Conservation (phyloP, 2,113 vertebrate genomes). For the Glaucomys volans region DNA sequence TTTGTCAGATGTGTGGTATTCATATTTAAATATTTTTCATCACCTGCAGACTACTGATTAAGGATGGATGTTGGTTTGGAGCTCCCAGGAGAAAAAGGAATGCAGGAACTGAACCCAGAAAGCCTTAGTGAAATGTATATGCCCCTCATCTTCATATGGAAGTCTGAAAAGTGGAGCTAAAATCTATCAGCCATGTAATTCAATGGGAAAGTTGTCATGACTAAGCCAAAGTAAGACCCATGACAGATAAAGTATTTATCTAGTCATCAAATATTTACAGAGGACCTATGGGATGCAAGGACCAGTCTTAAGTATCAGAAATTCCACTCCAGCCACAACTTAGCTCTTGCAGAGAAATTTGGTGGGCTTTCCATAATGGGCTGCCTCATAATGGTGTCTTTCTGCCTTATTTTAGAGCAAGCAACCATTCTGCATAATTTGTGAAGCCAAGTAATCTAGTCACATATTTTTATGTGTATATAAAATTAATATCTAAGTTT, state of each 20-base stretch:
- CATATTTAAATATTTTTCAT: slow-evolving; percentile 2
- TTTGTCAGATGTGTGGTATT: neutral
- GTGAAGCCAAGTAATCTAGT: neutral
- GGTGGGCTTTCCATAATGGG: neutral
- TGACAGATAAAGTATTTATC: neutral
- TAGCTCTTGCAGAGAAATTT: neutral
- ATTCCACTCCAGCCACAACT: neutral
- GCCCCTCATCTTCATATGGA: neutral
- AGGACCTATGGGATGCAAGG: neutral
- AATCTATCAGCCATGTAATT: neutral
- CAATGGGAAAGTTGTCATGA: neutral
- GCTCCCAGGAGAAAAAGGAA: neutral
- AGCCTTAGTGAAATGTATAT: neutral
- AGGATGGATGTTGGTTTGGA: neutral
- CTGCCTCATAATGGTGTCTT: neutral
- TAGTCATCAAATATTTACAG: neutral
- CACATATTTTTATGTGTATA: neutral
- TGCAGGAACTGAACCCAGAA: neutral
- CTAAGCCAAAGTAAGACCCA: slow-evolving; percentile 4
- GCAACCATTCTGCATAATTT: neutral
- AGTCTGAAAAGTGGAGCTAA: slow-evolving; percentile 9
- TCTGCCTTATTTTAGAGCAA: neutral
- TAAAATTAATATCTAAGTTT: neutral
- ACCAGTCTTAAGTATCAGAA: neutral
- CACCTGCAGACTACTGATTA: neutral